Base-by-base conservation (phyloP, 2,888 invertebrate species). In the Drosophila leonis region DNA sequence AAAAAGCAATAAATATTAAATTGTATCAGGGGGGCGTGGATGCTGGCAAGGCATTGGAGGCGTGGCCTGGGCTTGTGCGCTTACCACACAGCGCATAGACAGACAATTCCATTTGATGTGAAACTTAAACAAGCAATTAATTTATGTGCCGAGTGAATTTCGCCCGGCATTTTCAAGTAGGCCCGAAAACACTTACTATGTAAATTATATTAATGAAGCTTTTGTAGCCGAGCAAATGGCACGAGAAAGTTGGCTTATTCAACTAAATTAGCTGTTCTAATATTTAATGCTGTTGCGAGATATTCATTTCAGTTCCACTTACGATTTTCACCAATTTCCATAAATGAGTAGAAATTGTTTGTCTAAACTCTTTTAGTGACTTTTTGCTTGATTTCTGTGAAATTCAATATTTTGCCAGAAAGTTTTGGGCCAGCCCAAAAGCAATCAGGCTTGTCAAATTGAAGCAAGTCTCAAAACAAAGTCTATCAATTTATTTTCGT, bases 1-100 rank as follows among this genome's bases (percentile, higher is more conserved):
- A 81, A 81, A 81, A 81, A 73, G 81, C 81, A 78, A 82, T 82
- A 82, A 82, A 82, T 82, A 79, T 79, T 81, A 82, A 82, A 82
- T 81, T 82, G 74, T 76, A 57, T 65, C 12, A 33, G 24, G 55
- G 59, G 61, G 7, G 27, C 1, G 44, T 9, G 49, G 63, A 24
- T 24, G 24, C 2, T 24, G 24, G 24, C 4, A 24, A 44, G 39
- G 54, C 10, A n/a, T 15, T 13, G 42, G 12, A 56, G 65, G 62
- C 51, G 64, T 64, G 56, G 37, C 59, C 42, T 3, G 41, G 13
- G 31, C 59, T 48, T 3, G 41, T 12, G 31, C 55, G 65, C 51
- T 73, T 55, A 73, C 77, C 78, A 56, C 78, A 67, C 54, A 64
- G 51, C 69, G 66, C 55, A 66, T 64, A 79, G 65, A 68, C 72